phyloP scores from a whole-genome alignment of 2,113 vertebrate species.

The Oncorhynchus tshawytscha region DNA sequence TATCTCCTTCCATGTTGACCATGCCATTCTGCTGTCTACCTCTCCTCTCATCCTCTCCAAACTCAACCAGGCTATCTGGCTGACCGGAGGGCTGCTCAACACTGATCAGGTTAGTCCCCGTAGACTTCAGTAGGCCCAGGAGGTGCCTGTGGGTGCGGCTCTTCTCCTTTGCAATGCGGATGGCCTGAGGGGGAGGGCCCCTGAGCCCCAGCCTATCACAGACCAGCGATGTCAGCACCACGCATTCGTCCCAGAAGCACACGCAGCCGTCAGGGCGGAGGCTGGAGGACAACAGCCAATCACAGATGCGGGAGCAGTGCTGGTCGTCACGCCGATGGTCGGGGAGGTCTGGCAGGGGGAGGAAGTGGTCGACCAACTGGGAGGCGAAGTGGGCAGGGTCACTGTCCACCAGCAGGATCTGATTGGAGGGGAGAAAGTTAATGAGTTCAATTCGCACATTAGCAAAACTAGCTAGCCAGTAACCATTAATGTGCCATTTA shows the following conservation, averaged over 20 bases:
- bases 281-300: conserved; percentile 60
- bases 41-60: background rate
- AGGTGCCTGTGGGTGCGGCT: conserved; percentile 77
- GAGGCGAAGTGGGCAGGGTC: conserved; percentile 81
- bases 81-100: conserved; percentile 8
- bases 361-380: conserved; percentile 75
- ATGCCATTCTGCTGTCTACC: background rate
- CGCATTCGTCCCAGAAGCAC: conserved; percentile 83
- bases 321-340: conserved; percentile 76
- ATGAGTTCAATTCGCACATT: too few species aligned
- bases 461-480: background rate
- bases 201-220: conserved; percentile 72
- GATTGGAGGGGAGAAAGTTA: conserved; percentile 26
- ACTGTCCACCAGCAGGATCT: conserved; percentile 80
- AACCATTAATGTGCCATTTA: background rate
- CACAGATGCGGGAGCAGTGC: conserved; percentile 64
- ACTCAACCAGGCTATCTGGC: conserved; percentile 12
- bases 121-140: conserved; percentile 21
- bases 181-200: conserved; percentile 60
- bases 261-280: conserved; percentile 75
- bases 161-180: conserved; percentile 78
- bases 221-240: conserved; percentile 76
- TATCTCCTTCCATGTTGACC: conserved; percentile 7
- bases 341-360: conserved; percentile 72
- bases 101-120: background rate